Percentiles rank a stretch among this genome's conserved stretches.
phyloP scores from a whole-genome alignment of 1,140 invertebrate species.

The Heliconius nattereri region DNA sequence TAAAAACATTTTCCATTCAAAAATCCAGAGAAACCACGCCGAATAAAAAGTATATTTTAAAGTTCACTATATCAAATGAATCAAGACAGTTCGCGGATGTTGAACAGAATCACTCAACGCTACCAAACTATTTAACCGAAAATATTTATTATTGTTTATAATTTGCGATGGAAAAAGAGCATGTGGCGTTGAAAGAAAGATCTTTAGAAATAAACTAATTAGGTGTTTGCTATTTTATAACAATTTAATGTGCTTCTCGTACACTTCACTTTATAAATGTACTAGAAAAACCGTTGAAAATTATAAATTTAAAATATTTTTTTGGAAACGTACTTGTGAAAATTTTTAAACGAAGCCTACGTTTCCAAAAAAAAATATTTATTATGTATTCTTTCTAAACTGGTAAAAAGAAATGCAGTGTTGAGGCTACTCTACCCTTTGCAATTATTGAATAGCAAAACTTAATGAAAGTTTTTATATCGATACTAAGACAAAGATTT shows the following conservation, averaged over 20 bases:
- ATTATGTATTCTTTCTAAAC: too few species aligned
- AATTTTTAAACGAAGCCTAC: too few species aligned
- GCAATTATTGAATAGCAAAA: too few species aligned
- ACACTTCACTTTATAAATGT: background rate
- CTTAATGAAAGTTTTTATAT: too few species aligned
- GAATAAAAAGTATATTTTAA: background rate
- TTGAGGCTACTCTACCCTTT: too few species aligned
- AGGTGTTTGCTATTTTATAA: constrained; percentile 15
- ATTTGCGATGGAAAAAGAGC: constrained; percentile 35
- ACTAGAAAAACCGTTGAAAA: background rate
- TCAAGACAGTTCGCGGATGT: constrained; percentile 19
- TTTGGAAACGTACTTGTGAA: too few species aligned
- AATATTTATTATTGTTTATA: constrained; percentile 40
- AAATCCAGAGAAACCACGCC: background rate
- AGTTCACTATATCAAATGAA: background rate
- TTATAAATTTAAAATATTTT: background rate
- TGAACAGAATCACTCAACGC: constrained; percentile 41
- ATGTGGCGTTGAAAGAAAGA: constrained; percentile 40
- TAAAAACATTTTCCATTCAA: background rate
- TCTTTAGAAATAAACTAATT: constrained; percentile 33
- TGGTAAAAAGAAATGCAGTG: too few species aligned
- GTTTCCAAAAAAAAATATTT: too few species aligned
- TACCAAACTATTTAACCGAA: constrained; percentile 28
- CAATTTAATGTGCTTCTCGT: background rate
- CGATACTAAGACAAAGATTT: too few species aligned